A percentile compares a stretch with the other conserved stretches of the same genome.
phyloP scores from a whole-genome alignment of 2,113 vertebrate genomes.

The Aleadryas rufinucha region DNA sequence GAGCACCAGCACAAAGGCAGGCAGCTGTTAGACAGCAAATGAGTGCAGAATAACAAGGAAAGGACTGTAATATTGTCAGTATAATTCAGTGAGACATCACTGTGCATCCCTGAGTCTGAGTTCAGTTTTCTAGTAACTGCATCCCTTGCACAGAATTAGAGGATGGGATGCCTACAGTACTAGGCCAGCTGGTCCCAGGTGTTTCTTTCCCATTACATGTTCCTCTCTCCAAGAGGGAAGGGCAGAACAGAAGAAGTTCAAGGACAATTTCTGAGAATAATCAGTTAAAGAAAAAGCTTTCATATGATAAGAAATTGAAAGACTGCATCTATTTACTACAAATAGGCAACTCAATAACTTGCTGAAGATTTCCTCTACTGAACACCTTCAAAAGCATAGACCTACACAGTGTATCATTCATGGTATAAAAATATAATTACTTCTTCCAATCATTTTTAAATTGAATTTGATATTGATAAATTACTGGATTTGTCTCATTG shows the following conservation, averaged over 20 bases:
- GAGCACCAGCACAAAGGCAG: background rate
- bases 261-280: background rate
- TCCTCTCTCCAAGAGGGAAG: background rate
- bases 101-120: background rate
- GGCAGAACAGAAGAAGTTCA: background rate
- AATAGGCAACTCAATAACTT: background rate
- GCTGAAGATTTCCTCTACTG: background rate
- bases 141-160: background rate
- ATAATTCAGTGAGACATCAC: background rate
- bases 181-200: slow-evolving; percentile 16
- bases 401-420: no score
- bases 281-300: background rate
- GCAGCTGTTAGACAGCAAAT: background rate
- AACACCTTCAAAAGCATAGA: background rate
- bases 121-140: background rate
- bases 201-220: background rate
- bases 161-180: background rate
- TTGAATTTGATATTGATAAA: background rate
- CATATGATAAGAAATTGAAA: background rate
- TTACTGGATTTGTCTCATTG: background rate
- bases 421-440: background rate
- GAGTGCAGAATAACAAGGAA: background rate
- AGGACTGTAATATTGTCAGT: background rate
- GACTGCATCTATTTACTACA: background rate
- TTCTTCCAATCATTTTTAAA: background rate